Evolutionary conservation across 1,140 invertebrate species (phyloP).

Genomic region (Lepidotrigona ventralis): DNA sequence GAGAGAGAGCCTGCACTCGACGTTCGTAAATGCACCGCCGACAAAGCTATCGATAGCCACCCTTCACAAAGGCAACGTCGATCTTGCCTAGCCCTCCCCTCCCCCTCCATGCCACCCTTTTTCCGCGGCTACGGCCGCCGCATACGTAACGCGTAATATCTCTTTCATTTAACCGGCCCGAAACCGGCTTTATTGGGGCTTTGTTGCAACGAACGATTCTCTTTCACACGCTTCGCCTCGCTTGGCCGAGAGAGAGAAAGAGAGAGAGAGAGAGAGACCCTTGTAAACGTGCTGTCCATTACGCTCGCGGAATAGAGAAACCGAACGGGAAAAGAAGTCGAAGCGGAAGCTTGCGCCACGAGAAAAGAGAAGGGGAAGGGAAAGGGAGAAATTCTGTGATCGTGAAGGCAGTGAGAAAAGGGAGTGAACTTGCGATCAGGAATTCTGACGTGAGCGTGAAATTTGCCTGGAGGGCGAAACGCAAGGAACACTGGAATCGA

Average conservation of each 20-base stretch:
- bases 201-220: constrained; percentile 34
- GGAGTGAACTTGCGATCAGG: neutral
- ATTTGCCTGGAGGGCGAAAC: neutral
- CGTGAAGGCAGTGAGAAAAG: no score
- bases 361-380: no score
- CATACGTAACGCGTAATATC: constrained; percentile 54
- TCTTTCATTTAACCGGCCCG: constrained; percentile 51
- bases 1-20: constrained; percentile 14
- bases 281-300: constrained; percentile 32
- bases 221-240: constrained; percentile 1
- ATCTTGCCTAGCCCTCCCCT: constrained; percentile 13
- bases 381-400: no score
- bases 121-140: constrained; percentile 19
- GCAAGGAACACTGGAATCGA: neutral
- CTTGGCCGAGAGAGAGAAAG: neutral
- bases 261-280: neutral
- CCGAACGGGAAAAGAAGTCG: constrained; percentile 4
- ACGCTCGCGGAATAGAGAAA: constrained; percentile 21
- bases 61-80: constrained; percentile 42
- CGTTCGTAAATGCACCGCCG: constrained; percentile 28
- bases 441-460: constrained; percentile 3
- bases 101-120: neutral
- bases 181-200: constrained; percentile 45
- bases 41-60: constrained; percentile 49
- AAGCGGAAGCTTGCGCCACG: neutral